Conservation (phyloP, 2,797 vertebrate genomes). For the Channa striata region DNA sequence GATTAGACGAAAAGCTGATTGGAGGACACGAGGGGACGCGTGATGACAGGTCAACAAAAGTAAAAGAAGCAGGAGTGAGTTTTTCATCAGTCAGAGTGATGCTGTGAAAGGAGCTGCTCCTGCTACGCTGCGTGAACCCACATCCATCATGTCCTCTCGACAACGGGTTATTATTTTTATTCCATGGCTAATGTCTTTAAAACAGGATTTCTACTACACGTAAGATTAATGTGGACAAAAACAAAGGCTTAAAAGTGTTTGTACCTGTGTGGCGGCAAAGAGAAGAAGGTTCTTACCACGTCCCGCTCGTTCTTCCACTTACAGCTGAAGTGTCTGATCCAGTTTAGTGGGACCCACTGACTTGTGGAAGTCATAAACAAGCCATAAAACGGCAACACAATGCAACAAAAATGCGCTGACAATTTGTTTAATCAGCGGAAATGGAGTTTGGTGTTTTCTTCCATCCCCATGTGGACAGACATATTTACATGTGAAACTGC, state of each 20-base stretch:
- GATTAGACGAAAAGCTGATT: conserved; percentile 73
- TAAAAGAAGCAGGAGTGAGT: conserved; percentile 62
- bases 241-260: neutral
- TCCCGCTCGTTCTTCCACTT: neutral
- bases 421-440: neutral
- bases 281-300: neutral
- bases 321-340: neutral
- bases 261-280: neutral
- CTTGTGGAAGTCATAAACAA: neutral
- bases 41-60: conserved; percentile 68
- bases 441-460: neutral
- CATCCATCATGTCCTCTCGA: conserved; percentile 4
- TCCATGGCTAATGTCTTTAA: conserved; percentile 1
- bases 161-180: neutral
- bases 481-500: too few species aligned
- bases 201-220: neutral
- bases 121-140: neutral
- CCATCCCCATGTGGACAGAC: neutral
- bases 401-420: neutral
- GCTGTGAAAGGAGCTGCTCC: conserved; percentile 39
- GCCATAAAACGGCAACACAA: neutral
- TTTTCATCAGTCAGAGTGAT: conserved; percentile 61
- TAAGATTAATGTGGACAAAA: neutral
- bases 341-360: neutral
- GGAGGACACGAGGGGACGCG: conserved; percentile 53